Evolutionary conservation across 2,113 vertebrate species (phyloP).

Genomic region (Actenoides hombroni): DNA sequence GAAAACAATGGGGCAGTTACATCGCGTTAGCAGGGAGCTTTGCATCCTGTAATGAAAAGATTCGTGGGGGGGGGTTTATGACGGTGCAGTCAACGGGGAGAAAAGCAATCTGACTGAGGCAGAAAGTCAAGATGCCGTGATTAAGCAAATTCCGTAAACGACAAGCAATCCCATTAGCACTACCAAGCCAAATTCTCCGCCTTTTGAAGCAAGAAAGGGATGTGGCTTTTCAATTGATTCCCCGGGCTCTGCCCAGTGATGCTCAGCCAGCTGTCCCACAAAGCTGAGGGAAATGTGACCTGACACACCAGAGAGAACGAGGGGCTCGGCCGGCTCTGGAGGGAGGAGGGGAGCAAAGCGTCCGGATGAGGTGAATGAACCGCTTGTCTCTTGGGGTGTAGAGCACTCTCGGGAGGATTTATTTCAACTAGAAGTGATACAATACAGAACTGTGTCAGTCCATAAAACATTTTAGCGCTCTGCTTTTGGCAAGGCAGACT

Average conservation of each 20-base stretch:
- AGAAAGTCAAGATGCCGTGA: constrained; percentile 20
- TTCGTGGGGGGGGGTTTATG: neutral
- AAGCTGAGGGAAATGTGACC: neutral
- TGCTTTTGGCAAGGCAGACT: neutral
- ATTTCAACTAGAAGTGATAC: neutral
- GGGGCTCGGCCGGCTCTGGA: neutral
- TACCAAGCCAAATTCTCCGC: neutral
- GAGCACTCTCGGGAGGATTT: neutral
- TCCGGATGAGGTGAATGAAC: neutral
- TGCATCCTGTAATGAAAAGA: neutral
- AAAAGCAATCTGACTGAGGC: constrained; percentile 29
- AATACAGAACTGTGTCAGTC: neutral
- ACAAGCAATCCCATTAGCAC: neutral
- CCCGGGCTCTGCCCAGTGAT: rapidly evolving
- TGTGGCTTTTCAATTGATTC: neutral
- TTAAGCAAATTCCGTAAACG: constrained; percentile 17
- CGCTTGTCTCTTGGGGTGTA: neutral
- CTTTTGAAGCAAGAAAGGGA: neutral
- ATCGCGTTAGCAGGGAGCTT: neutral
- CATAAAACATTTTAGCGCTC: neutral
- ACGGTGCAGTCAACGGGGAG: neutral
- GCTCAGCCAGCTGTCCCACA: neutral
- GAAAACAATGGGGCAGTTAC: neutral
- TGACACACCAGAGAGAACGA: neutral
- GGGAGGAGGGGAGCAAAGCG: neutral